These are phyloP conservation scores for Prorops nasuta DNA, from an alignment of 1,140 invertebrate species.

Conservation along the genomic window DNA sequence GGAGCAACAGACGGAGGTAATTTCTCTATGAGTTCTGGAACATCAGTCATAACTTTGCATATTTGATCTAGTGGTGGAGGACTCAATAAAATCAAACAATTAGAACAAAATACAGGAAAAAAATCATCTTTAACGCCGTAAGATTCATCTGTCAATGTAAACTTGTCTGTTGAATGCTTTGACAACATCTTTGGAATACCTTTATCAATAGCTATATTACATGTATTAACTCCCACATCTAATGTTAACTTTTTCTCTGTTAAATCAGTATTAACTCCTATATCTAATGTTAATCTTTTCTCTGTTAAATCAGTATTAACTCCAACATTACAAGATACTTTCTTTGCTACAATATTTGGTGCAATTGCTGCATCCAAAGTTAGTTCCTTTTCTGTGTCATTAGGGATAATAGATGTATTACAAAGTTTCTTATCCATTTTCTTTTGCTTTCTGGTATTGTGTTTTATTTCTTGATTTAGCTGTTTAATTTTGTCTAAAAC, in stretches of 20 bases:
- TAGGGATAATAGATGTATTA: background rate
- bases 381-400: conserved; percentile 8
- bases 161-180: conserved; percentile 15
- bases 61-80: conserved; percentile 28
- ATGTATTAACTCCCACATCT: background rate
- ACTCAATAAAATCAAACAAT: conserved; percentile 22
- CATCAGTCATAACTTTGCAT: conserved; percentile 22
- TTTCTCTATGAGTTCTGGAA: too few species aligned
- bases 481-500: conserved; percentile 23
- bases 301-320: background rate
- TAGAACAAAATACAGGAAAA: conserved; percentile 34
- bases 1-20: background rate
- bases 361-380: background rate
- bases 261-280: background rate
- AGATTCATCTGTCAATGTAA: conserved; percentile 28
- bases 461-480: conserved; percentile 24
- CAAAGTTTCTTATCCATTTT: background rate
- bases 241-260: background rate
- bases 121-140: conserved; percentile 20
- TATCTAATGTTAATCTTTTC: too few species aligned
- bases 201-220: background rate
- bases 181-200: background rate
- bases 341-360: background rate
- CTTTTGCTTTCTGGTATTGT: background rate
- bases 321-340: background rate